Percentiles rank a stretch among this genome's conserved stretches.
Evolutionary conservation across 2,113 vertebrate species (phyloP).

Genomic region (Cygnus buccinator): DNA sequence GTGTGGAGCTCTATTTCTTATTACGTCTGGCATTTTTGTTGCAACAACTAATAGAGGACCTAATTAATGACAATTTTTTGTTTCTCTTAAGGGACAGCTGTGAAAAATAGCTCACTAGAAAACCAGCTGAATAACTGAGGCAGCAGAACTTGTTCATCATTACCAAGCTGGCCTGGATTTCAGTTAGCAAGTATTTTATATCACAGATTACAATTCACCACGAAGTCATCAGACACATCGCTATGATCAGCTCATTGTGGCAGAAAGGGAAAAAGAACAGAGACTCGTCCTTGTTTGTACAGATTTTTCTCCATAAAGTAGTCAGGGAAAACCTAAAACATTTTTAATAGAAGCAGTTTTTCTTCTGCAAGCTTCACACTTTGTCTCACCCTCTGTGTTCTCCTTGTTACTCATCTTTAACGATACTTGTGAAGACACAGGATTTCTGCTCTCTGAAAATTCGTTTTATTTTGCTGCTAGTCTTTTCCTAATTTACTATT

Average conservation of each 20-base stretch:
- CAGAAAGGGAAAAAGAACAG: background rate
- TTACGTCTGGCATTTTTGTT: background rate
- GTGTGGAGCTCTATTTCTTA: background rate
- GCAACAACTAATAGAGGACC: background rate
- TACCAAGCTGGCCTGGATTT: conserved; percentile 50
- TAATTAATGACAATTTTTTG: background rate
- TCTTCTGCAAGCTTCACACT: conserved; percentile 20
- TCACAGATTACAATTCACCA: conserved; percentile 40
- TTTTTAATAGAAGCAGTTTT: conserved; percentile 47
- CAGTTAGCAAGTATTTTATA: conserved; percentile 24
- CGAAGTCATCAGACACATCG: conserved; percentile 16
- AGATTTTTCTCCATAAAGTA: conserved; percentile 47
- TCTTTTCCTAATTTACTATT: background rate
- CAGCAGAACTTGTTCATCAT: conserved; percentile 23
- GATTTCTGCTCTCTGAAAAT: conserved; percentile 35
- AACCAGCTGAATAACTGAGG: conserved; percentile 40
- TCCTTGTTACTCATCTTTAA: conserved; percentile 36
- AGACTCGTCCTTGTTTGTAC: conserved; percentile 35
- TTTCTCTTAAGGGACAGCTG: conserved; percentile 16
- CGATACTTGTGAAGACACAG: background rate
- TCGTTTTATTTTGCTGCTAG: background rate
- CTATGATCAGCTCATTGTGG: conserved; percentile 13
- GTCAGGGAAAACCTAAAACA: conserved; percentile 44
- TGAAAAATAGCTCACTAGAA: conserved; percentile 30
- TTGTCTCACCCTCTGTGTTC: conserved; percentile 18